Evolutionary conservation across 1,140 invertebrate species (phyloP), one percentile per base, ranked within the genome.

Genomic region (Saccostrea glomerata): DNA sequence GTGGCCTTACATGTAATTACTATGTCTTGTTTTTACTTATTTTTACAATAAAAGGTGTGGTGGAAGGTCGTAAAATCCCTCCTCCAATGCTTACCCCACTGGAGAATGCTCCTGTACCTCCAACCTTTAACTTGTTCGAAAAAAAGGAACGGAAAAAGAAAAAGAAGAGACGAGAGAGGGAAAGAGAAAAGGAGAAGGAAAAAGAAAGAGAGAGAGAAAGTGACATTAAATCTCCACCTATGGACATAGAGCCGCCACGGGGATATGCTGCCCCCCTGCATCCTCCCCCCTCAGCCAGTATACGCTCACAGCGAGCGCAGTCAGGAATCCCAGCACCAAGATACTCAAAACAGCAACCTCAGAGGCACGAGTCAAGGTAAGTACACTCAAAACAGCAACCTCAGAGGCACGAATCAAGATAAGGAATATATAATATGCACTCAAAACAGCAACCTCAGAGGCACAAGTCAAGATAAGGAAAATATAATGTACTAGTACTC

Each of bases 231-330:
- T 92, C 92, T 88, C 91, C 91, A 23, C 90, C 92, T 11, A 93
- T 92, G 87, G 90, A 92, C 66, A 90, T 92, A 56, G 87, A 92
- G 60, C 92, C 92, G 25, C 93, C 93, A 0, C 58, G 92, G 23
- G 93, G 93, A 11, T 93, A 92, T 88, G 93, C 93, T 84, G 93
- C 92, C 13, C 93, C 93, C 2, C 90, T 93, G 11, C 93, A 94
- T 87, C 93, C 93, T 12, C 92, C 92, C 23, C 91, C 92, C 5
- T 91, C 90, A 87, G 90, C 92, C 25, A 91, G 88, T 36, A 60
- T 86, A 2, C 86, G 92, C 70, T 90, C 88, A n/a, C 90, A 89
- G 36, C 85, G 89, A 58, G 89, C 90, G n/a, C 92, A 88, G 87
- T 92, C 87, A 84, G 89, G 90, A 54, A 90, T 70, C 12, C 92